Percentiles rank a stretch among this genome's conserved stretches.
Conservation (phyloP, 2,797 vertebrate species). For the Urosaurus nigricauda region DNA sequence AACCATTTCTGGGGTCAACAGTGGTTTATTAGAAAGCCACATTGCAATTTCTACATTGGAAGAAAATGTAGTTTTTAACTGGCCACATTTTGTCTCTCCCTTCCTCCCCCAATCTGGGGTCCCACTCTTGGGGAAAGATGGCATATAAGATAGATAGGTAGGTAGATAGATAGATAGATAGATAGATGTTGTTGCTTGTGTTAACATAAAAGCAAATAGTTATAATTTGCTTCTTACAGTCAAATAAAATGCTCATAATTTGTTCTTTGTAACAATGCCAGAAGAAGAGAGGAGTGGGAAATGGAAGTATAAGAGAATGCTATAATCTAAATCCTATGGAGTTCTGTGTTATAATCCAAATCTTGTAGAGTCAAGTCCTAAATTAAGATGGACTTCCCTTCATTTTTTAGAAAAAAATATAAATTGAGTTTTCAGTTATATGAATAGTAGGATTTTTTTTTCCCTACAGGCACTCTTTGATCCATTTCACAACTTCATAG, state of each 20-base stretch:
- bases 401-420: too few species aligned
- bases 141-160: too few species aligned
- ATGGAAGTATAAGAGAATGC: too few species aligned
- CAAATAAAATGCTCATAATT: too few species aligned
- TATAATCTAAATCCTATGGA: background rate
- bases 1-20: too few species aligned
- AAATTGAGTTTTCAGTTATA: background rate
- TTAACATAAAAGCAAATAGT: background rate
- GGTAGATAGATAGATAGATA: too few species aligned
- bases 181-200: background rate
- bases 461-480: background rate
- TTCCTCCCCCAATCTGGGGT: too few species aligned
- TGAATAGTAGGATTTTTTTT: background rate
- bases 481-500: slow-evolving; percentile 21
- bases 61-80: background rate
- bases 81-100: background rate
- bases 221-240: background rate
- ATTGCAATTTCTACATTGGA: background rate
- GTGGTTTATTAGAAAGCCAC: too few species aligned
- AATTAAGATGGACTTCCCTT: background rate
- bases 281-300: background rate
- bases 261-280: too few species aligned
- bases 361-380: background rate
- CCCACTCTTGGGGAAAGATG: too few species aligned
- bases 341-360: background rate